Conservation (phyloP, 1,140 invertebrate species). For the Wasmannia auropunctata region DNA sequence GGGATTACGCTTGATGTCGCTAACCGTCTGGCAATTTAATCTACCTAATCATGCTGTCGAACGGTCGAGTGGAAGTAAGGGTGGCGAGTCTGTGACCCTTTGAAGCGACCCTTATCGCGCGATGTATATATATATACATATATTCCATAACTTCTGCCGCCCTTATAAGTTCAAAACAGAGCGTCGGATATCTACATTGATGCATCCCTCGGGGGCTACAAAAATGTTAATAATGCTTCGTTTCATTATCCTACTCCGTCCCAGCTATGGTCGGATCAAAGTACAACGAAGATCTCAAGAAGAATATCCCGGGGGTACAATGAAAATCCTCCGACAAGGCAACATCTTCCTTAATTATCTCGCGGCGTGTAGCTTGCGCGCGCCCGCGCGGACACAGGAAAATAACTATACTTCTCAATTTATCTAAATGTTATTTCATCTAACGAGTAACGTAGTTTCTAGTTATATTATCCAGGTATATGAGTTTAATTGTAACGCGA, state of each 20-base stretch:
- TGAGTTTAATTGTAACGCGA: neutral
- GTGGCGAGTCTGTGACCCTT: neutral
- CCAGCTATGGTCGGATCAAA: constrained; percentile 46
- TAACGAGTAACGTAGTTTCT: neutral
- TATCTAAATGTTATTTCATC: neutral
- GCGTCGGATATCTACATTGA: constrained; percentile 14
- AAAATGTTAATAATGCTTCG: constrained; percentile 63
- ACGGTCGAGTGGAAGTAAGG: neutral
- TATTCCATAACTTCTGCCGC: neutral
- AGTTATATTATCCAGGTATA: neutral
- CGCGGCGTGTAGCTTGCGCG: neutral
- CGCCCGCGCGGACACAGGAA: neutral
- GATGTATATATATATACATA: constrained; percentile 1
- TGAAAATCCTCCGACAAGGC: constrained; percentile 37
- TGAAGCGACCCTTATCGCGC: neutral
- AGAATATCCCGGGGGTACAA: constrained; percentile 46
- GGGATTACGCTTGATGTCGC: too few relatives aligned
- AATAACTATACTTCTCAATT: neutral
- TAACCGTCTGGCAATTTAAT: neutral
- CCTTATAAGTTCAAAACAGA: constrained; percentile 36
- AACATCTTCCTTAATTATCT: constrained; percentile 58
- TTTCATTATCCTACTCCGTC: constrained; percentile 51
- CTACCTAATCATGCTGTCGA: neutral
- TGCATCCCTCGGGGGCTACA: constrained; percentile 42
- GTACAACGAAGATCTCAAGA: constrained; percentile 50